A percentile compares a stretch with the other conserved stretches of the same genome.
Evolutionary conservation across 2,113 vertebrate genomes (phyloP).

Genomic region (Heteronetta atricapilla): DNA sequence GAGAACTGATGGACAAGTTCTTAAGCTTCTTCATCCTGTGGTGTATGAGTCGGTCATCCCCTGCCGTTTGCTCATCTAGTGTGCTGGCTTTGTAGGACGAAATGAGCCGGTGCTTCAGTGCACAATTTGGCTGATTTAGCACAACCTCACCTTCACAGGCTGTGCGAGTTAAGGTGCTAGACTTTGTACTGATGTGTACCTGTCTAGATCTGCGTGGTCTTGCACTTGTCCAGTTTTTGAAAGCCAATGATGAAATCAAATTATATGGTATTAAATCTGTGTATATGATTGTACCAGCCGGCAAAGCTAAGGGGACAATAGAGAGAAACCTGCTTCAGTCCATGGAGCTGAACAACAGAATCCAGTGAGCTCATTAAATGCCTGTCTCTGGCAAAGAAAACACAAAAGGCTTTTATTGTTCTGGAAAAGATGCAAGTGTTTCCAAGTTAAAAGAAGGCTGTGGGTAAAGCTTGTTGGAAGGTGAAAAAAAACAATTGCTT

Average conservation of each 20-base stretch:
- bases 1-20: neutral
- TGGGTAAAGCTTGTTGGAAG: neutral
- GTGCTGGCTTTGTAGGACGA: neutral
- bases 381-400: neutral
- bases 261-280: neutral
- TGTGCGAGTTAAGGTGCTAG: neutral
- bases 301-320: neutral
- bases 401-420: neutral
- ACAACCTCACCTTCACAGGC: neutral
- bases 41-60: neutral
- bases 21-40: neutral
- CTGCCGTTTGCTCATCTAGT: neutral
- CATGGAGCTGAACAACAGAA: neutral
- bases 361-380: neutral
- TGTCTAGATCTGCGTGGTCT: neutral
- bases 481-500: neutral
- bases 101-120: neutral
- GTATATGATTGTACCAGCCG: neutral
- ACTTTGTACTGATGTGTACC: neutral
- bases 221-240: neutral
- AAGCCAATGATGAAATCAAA: neutral
- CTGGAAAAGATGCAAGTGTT: neutral
- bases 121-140: fast-evolving
- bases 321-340: neutral
- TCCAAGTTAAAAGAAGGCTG: neutral